Percentiles rank a stretch among this genome's conserved stretches.
Evolutionary conservation across 1,140 invertebrate species (phyloP).

Genomic region (Sycophila sp.): DNA sequence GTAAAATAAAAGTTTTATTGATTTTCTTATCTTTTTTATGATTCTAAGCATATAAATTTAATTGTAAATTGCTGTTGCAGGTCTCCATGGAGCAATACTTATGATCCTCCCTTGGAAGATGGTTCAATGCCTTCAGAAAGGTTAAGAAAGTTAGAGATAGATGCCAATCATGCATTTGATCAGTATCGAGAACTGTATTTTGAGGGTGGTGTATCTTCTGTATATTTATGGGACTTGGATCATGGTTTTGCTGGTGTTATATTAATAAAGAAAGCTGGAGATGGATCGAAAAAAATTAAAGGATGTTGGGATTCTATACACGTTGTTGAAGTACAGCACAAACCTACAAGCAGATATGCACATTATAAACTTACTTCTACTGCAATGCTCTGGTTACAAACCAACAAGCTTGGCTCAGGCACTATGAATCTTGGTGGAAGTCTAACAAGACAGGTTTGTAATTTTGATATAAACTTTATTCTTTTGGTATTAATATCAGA

Average conservation of each 20-base stretch:
- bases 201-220: conserved; percentile 98
- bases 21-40: not conserved
- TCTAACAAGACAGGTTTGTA: conserved; percentile 89
- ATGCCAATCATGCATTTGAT: conserved; percentile 98
- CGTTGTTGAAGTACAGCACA: conserved; percentile 98
- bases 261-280: conserved; percentile 98
- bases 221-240: conserved; percentile 99
- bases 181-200: conserved; percentile 99
- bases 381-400: conserved; percentile 99
- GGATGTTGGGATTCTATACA: conserved; percentile 99
- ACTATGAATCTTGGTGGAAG: conserved; percentile 99
- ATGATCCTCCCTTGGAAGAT: conserved; percentile 97
- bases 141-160: conserved; percentile 94
- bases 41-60: not conserved
- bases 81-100: conserved; percentile 99
- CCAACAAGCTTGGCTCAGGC: conserved; percentile 94
- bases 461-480: not conserved
- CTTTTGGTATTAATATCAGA: not conserved
- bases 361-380: conserved; percentile 99
- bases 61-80: conserved; percentile 64
- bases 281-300: conserved; percentile 97
- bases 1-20: conserved; percentile 59
- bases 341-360: conserved; percentile 90
- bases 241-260: conserved; percentile 99
- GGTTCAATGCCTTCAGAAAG: conserved; percentile 98